Conservation (phyloP, 2,113 vertebrate species). For the Pelecanoides urinatrix region DNA sequence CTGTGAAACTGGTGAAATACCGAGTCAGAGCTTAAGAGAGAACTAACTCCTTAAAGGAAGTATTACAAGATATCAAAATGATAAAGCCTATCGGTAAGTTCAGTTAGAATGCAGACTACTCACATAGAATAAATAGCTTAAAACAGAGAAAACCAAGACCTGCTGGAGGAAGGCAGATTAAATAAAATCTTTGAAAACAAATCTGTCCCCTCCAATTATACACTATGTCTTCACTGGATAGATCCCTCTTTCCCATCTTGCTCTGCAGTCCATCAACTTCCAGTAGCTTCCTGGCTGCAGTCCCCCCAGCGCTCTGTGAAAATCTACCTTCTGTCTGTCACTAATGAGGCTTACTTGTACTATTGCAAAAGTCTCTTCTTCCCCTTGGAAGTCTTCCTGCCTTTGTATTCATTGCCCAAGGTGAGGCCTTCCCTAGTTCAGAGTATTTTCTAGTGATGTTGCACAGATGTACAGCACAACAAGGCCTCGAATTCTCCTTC, state of each 20-base stretch:
- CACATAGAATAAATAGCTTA: not conserved
- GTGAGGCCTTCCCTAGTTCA: not conserved
- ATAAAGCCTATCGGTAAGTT: not conserved
- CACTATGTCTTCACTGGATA: not conserved
- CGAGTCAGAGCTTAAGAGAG: not conserved
- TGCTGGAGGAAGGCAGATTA: not conserved
- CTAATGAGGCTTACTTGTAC: not conserved
- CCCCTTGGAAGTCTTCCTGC: not conserved
- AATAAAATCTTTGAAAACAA: not conserved
- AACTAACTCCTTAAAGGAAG: not conserved
- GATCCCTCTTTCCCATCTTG: not conserved
- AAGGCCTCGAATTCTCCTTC: not conserved
- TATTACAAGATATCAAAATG: not conserved
- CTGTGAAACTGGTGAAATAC: not conserved
- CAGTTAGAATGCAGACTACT: not conserved
- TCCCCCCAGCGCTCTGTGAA: not conserved
- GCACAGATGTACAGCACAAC: not conserved
- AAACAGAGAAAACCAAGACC: not conserved
- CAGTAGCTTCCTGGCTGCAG: not conserved
- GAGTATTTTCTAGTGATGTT: not conserved
- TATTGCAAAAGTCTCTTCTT: not conserved
- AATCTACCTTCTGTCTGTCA: not conserved
- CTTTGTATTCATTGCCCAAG: not conserved
- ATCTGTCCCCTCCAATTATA: not conserved
- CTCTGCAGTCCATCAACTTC: not conserved